These are phyloP conservation scores for Cyclina sinensis DNA, from an alignment of 1,140 invertebrate species.

Conservation along the genomic window DNA sequence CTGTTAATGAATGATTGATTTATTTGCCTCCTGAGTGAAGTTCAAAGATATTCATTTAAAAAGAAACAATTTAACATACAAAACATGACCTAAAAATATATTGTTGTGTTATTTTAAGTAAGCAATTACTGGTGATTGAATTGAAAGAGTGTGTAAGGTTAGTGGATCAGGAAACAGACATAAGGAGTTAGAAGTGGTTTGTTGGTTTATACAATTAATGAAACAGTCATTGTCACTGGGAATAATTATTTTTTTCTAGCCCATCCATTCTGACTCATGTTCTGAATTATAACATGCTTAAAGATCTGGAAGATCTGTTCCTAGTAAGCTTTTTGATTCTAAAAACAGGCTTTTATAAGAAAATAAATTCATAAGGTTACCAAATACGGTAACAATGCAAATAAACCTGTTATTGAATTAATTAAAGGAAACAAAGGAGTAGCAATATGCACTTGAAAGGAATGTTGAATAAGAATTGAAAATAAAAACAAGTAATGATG, in stretches of 20 bases:
- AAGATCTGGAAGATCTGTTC: background rate
- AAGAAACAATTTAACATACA: background rate
- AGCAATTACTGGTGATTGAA: background rate
- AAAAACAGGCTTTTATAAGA: no score
- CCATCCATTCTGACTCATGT: no score
- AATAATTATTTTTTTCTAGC: background rate
- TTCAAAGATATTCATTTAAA: background rate
- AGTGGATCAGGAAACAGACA: background rate
- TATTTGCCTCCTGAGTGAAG: background rate
- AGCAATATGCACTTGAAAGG: no score
- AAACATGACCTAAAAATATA: background rate
- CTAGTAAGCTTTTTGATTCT: no score
- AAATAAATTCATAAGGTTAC: no score
- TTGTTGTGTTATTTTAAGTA: constrained; percentile 23
- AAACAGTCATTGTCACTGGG: background rate
- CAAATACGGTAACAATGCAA: no score
- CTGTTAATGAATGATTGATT: background rate
- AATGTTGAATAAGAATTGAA: no score
- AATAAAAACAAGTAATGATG: no score
- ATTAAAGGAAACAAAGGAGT: no score
- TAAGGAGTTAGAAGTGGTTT: background rate
- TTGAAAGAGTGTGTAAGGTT: background rate
- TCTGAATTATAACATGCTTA: no score
- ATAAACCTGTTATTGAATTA: no score
- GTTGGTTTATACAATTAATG: background rate